These are phyloP conservation scores for Pterocles orientalis DNA, from an alignment of 2,113 vertebrate genomes.

Conservation along the genomic window DNA sequence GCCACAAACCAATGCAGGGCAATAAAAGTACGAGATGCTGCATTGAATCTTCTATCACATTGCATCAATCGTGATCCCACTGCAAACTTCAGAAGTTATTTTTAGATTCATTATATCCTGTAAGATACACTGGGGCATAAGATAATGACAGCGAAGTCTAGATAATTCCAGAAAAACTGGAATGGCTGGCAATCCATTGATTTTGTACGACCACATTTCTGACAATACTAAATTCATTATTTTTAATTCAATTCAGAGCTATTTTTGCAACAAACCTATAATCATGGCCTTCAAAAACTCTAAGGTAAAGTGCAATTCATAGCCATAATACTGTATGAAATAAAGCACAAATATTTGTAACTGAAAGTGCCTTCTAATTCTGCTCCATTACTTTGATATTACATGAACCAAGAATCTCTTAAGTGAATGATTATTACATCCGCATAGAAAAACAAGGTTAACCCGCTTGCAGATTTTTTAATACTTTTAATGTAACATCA, in stretches of 20 bases:
- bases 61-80: background rate
- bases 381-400: background rate
- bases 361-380: background rate
- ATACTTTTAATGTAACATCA: slow-evolving; percentile 58
- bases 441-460: background rate
- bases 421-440: background rate
- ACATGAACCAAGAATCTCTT: background rate
- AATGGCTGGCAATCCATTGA: background rate
- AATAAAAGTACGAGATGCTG: background rate
- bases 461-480: slow-evolving; percentile 22
- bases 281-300: background rate
- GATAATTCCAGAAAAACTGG: background rate
- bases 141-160: background rate
- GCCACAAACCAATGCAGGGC: background rate
- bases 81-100: background rate
- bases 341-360: background rate
- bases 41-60: background rate
- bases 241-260: slow-evolving; percentile 38
- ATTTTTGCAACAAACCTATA: slow-evolving; percentile 32
- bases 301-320: background rate
- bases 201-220: background rate
- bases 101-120: slow-evolving; percentile 9
- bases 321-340: slow-evolving; percentile 12
- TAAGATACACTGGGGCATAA: background rate
- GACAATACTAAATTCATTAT: background rate